Evolutionary conservation across 2,797 vertebrate species (phyloP).

Genomic region (Cossypha niveicapilla): DNA sequence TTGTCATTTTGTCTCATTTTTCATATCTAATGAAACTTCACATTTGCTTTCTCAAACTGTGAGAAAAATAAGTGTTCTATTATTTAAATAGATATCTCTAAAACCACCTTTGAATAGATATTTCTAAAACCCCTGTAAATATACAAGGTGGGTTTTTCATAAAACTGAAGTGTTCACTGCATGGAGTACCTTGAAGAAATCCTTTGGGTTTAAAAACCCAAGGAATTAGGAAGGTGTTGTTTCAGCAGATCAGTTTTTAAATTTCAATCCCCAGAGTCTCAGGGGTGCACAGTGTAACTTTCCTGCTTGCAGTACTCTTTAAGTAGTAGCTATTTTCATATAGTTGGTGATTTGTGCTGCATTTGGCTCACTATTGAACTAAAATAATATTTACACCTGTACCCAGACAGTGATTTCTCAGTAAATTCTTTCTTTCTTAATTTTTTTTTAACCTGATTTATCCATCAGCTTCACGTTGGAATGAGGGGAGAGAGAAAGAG

Average conservation of each 20-base stretch:
- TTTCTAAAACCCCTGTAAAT: background rate
- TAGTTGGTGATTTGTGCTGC: background rate
- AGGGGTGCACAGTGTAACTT: background rate
- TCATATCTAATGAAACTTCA: background rate
- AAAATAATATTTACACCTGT: background rate
- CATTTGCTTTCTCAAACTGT: background rate
- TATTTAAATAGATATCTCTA: background rate
- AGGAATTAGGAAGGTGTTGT: background rate
- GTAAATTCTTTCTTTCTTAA: background rate
- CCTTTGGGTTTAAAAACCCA: background rate
- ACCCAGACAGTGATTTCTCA: background rate
- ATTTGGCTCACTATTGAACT: background rate
- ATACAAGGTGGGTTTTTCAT: background rate
- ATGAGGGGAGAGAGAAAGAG: background rate
- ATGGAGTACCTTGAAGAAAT: background rate
- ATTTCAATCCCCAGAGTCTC: background rate
- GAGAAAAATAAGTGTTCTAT: background rate
- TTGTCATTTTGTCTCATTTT: conserved; percentile 33
- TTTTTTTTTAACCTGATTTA: background rate
- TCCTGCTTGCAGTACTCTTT: background rate
- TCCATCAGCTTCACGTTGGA: background rate
- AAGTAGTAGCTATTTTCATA: background rate
- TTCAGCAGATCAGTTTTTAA: background rate
- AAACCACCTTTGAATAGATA: background rate
- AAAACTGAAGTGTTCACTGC: background rate